Percentiles rank a stretch among this genome's conserved stretches.
These are phyloP conservation scores for Stigmatopora nigra DNA, from an alignment of 2,113 vertebrate species.

Conservation along the genomic window DNA sequence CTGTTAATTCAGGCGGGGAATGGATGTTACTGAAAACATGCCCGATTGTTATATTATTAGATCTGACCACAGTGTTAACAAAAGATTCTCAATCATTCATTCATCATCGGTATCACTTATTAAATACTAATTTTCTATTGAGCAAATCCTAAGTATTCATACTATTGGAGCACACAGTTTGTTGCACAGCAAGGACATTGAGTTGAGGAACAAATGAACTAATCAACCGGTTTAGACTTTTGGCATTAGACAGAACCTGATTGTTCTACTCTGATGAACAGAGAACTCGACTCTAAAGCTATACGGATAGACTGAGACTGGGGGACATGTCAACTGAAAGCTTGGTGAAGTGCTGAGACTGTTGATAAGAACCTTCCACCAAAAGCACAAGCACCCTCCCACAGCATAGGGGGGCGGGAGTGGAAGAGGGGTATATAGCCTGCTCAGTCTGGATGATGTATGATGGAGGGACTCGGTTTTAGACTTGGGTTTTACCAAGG, in stretches of 20 bases:
- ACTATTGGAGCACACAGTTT: conserved; percentile 2
- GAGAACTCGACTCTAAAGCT: neutral
- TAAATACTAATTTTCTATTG: neutral
- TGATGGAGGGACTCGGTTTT: conserved; percentile 52
- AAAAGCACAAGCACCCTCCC: conserved; percentile 36
- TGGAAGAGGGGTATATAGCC: conserved; percentile 22
- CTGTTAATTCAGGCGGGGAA: neutral
- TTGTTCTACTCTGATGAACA: conserved; percentile 29
- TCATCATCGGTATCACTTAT: neutral
- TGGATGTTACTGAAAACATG: neutral
- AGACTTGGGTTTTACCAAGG: conserved; percentile 49
- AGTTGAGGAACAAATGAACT: neutral
- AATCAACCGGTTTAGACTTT: neutral
- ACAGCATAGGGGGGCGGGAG: conserved; percentile 21
- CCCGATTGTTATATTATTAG: neutral
- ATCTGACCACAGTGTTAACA: neutral
- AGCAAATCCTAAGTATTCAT: neutral
- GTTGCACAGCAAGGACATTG: neutral
- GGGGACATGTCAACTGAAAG: conserved; percentile 33
- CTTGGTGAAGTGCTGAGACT: conserved; percentile 35
- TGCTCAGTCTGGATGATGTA: conserved; percentile 66
- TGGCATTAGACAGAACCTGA: conserved; percentile 18
- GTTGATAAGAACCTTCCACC: conserved; percentile 44
- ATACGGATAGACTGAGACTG: conserved; percentile 19
- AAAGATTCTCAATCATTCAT: neutral